phyloP scores from a whole-genome alignment of 2,888 invertebrate genomes.

The Drosophila picticornis region DNA sequence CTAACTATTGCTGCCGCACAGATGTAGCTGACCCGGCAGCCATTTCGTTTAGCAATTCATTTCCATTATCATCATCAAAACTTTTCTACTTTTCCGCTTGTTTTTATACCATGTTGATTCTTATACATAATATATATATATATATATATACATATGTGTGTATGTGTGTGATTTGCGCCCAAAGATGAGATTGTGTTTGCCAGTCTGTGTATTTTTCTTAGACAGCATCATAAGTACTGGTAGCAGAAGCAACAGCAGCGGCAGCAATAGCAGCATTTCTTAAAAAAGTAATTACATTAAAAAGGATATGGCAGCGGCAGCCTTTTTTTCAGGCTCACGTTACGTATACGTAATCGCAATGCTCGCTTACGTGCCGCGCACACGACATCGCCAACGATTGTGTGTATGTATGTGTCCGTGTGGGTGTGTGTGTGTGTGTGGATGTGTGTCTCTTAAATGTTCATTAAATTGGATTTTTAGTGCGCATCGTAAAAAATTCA shows the following conservation, averaged over 20 bases:
- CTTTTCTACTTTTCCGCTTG: slow-evolving; percentile 63
- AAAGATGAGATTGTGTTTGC: slow-evolving; percentile 21
- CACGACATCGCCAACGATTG: slow-evolving; percentile 40
- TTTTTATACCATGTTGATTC: slow-evolving; percentile 51
- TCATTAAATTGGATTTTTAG: slow-evolving; percentile 84
- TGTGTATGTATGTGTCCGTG: slow-evolving; percentile 5
- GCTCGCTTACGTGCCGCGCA: slow-evolving; percentile 64
- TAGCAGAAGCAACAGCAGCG: slow-evolving; percentile 28
- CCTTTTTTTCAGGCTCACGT: slow-evolving; percentile 52
- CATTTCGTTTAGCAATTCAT: slow-evolving; percentile 69
- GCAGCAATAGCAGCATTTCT: slow-evolving; percentile 62
- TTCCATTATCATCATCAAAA: slow-evolving; percentile 82
- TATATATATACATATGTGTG: no score
- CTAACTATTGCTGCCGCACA: slow-evolving; percentile 18
- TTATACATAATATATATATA: not conserved
- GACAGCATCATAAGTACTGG: slow-evolving; percentile 55
- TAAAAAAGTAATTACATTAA: slow-evolving; percentile 84
- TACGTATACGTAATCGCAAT: slow-evolving; percentile 70
- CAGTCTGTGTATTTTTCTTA: slow-evolving; percentile 37
- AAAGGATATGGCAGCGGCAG: slow-evolving; percentile 78
- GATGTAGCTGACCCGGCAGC: slow-evolving; percentile 43
- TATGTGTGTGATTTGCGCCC: slow-evolving; percentile 56
- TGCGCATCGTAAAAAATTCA: slow-evolving; percentile 82
- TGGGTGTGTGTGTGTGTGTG: slow-evolving; percentile 34
- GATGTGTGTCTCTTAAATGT: slow-evolving; percentile 83